Evolutionary conservation across 2,888 invertebrate genomes (phyloP), one percentile per base, ranked within the genome.

Genomic region (Andrena praecox): DNA sequence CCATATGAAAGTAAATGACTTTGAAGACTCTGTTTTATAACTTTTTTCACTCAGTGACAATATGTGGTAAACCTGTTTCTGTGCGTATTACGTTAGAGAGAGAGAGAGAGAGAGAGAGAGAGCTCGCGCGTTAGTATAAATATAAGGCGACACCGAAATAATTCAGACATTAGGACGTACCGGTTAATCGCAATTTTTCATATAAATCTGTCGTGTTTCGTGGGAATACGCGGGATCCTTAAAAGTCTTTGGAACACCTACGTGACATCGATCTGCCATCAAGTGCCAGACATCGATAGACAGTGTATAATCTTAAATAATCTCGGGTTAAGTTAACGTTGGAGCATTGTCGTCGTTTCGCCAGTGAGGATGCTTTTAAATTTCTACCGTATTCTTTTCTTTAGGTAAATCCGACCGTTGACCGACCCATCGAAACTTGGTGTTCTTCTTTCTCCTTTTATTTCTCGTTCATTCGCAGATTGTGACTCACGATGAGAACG

Each of bases 21-120:
- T 24, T 56, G 60, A 85, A 77, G 78, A 89, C 75, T 81, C 85
- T 63, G 79, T 88, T 88, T 89, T 87, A 72, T 89, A 89, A 87
- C 71, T 83, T 85, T 87, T 87, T 88, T 79, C 87, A 88, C 83
- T 81, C 68, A 29, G 60, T 80, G 81, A 77, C 80, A 81, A 85
- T 70, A 68, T 81, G 66, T 79, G 75, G 63, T 73, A 74, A 85
- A 77, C 59, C 35, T 80, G 48, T 80, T 54, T 85, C 60, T 85
- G 66, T 77, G 70, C 73, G 62, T 82, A 68, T 87, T 87, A 56
- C 42, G 50, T 73, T 85, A 82, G 71, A 67, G 35, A 85, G 59
- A 56, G 52, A 76, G 42, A n/a, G n/a, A n/a, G n/a, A n/a, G n/a
- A n/a, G n/a, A 82, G 71, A 67, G 35, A 85, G 59, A 56, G 52